Conservation (phyloP, 1,140 invertebrate species). For the Bombus sibiricus region DNA sequence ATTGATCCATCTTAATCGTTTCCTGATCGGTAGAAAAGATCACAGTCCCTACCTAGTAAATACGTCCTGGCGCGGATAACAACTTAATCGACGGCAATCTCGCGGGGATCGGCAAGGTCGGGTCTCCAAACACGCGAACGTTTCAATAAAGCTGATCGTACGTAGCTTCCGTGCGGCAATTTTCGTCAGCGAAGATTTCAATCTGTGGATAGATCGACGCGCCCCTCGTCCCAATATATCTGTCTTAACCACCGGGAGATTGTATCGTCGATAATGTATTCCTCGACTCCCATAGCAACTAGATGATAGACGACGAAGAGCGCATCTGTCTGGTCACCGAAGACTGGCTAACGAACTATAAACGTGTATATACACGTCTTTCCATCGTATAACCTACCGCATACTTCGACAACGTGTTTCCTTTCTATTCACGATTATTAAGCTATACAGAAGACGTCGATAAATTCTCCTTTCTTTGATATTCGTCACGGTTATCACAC, state of each 20-base stretch:
- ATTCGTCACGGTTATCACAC: background rate
- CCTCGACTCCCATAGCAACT: conserved; percentile 7
- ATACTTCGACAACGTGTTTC: background rate
- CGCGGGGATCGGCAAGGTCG: background rate
- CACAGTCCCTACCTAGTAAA: background rate
- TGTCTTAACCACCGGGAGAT: conserved; percentile 29
- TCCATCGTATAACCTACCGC: too few relatives aligned
- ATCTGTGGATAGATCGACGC: conserved; percentile 11
- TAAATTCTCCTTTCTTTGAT: background rate
- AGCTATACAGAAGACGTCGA: background rate
- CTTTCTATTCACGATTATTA: background rate
- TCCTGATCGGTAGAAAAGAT: background rate
- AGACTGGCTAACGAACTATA: background rate
- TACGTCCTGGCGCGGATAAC: background rate
- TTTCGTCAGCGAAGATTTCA: conserved; percentile 33
- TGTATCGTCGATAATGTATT: conserved; percentile 36
- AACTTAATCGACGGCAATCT: conserved; percentile 30
- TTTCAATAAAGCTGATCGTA: conserved; percentile 23
- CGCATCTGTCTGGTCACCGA: background rate
- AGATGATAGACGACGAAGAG: conserved; percentile 17
- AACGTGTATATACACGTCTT: too few relatives aligned
- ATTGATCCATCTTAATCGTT: background rate
- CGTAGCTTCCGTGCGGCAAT: conserved; percentile 17
- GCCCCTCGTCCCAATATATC: conserved; percentile 20
- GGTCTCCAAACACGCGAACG: conserved; percentile 18